Percentiles rank a stretch among this genome's conserved stretches.
phyloP scores from a whole-genome alignment of 2,888 invertebrate genomes.

The Glomeris marginata region DNA sequence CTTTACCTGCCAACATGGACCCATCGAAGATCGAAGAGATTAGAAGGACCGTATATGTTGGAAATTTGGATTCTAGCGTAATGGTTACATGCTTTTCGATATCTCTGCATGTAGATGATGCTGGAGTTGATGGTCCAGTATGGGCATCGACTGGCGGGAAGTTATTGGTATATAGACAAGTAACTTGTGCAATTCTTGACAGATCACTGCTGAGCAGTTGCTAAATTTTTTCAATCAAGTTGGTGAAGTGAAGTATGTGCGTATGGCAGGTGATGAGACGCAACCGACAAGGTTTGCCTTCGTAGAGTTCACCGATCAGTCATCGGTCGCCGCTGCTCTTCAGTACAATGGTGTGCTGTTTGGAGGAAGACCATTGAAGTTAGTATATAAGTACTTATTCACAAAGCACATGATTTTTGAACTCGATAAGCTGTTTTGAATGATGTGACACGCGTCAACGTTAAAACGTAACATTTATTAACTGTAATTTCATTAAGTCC shows the following conservation, averaged over 20 bases:
- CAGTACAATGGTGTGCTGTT: slow-evolving; percentile 58
- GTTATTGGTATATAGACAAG: slow-evolving; percentile 2
- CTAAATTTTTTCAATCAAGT: slow-evolving; percentile 71
- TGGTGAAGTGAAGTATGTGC: slow-evolving; percentile 87
- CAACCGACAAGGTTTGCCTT: slow-evolving; percentile 52
- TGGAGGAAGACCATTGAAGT: slow-evolving; percentile 48
- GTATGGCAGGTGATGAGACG: slow-evolving; percentile 72
- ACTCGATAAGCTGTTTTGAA: too few species aligned
- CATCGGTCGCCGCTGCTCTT: slow-evolving; percentile 68
- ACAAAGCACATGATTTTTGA: too few species aligned
- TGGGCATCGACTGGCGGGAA: neutral
- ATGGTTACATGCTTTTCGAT: slow-evolving; percentile 12
- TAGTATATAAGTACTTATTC: too few species aligned
- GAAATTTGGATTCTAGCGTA: slow-evolving; percentile 58
- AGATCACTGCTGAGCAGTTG: slow-evolving; percentile 54
- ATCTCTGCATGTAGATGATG: too few species aligned
- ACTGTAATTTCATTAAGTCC: too few species aligned
- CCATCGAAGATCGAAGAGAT: slow-evolving; percentile 88
- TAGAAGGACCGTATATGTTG: slow-evolving; percentile 73
- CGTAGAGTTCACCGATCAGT: slow-evolving; percentile 87
- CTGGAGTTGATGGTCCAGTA: too few species aligned
- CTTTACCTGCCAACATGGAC: slow-evolving; percentile 72
- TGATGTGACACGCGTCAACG: too few species aligned
- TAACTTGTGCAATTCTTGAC: slow-evolving; percentile 11
- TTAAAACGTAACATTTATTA: too few species aligned